Conservation (phyloP, 2,888 invertebrate genomes). For the Scaptomyza parva region DNA sequence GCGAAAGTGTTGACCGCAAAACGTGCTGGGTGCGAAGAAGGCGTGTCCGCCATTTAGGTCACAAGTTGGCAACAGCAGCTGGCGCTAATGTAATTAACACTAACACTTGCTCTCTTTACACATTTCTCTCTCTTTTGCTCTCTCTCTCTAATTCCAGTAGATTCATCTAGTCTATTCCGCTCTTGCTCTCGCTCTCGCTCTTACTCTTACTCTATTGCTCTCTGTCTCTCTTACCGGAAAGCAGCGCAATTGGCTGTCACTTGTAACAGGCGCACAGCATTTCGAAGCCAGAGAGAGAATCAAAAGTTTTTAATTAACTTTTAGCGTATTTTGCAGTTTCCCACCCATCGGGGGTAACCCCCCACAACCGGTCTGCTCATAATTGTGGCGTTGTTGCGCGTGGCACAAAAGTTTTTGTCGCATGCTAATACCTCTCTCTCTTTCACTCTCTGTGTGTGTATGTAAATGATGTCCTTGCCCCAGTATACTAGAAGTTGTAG, state of each 20-base stretch:
- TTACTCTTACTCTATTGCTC: slow-evolving; percentile 18
- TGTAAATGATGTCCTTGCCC: slow-evolving; percentile 61
- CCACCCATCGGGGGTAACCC: not conserved
- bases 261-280: slow-evolving; percentile 74
- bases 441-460: slow-evolving; percentile 2
- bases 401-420: slow-evolving; percentile 58
- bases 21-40: slow-evolving; percentile 30
- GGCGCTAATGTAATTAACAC: slow-evolving; percentile 72
- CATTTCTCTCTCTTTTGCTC: slow-evolving; percentile 12
- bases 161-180: slow-evolving; percentile 2
- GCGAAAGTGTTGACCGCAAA: slow-evolving; percentile 75
- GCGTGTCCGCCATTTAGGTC: slow-evolving; percentile 58
- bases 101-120: slow-evolving; percentile 4
- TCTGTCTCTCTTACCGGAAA: slow-evolving; percentile 48
- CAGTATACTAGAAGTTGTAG: slow-evolving; percentile 55
- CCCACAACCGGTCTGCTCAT: slow-evolving; percentile 29
- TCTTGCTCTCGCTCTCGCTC: slow-evolving; percentile 1
- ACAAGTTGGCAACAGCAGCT: slow-evolving; percentile 53
- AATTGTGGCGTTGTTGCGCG: slow-evolving; percentile 52
- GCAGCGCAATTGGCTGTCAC: slow-evolving; percentile 67
- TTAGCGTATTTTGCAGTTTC: slow-evolving; percentile 42
- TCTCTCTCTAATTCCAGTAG: slow-evolving; percentile 10
- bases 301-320: slow-evolving; percentile 77
- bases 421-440: slow-evolving; percentile 15
- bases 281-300: not conserved